Percentiles rank a stretch among this genome's conserved stretches.
Conservation (phyloP, 2,113 vertebrate species). For the Mastomys natalensis region DNA sequence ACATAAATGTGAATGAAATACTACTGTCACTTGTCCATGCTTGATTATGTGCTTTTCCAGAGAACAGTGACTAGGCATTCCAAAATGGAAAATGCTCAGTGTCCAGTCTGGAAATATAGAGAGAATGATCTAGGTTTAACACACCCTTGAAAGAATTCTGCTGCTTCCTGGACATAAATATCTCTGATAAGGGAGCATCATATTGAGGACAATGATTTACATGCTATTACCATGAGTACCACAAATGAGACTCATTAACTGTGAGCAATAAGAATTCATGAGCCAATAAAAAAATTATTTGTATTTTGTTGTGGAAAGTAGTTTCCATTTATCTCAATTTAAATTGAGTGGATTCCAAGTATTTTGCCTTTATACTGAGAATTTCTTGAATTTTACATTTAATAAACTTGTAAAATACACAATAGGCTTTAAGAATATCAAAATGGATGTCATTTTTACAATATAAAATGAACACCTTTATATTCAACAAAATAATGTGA, state of each 20-base stretch:
- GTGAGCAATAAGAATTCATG: neutral
- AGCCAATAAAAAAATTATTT: neutral
- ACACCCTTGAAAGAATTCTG: neutral
- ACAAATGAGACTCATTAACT: neutral
- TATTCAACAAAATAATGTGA: neutral
- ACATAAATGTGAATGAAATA: neutral
- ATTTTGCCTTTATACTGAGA: neutral
- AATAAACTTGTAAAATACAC: neutral
- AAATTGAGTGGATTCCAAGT: neutral
- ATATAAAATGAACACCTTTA: neutral
- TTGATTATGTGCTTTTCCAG: neutral
- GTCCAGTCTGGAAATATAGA: neutral
- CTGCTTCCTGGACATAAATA: neutral
- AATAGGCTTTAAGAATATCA: neutral
- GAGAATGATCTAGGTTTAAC: neutral
- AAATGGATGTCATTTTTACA: conserved; percentile 23
- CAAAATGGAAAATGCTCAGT: neutral
- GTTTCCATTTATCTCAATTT: neutral
- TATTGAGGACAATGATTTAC: neutral
- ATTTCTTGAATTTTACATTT: neutral
- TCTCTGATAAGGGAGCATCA: neutral
- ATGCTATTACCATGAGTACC: neutral
- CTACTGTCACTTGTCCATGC: neutral
- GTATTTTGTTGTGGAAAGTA: neutral
- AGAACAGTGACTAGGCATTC: neutral